phyloP scores from a whole-genome alignment of 2,113 vertebrate genomes.

The Oophaga pumilio region DNA sequence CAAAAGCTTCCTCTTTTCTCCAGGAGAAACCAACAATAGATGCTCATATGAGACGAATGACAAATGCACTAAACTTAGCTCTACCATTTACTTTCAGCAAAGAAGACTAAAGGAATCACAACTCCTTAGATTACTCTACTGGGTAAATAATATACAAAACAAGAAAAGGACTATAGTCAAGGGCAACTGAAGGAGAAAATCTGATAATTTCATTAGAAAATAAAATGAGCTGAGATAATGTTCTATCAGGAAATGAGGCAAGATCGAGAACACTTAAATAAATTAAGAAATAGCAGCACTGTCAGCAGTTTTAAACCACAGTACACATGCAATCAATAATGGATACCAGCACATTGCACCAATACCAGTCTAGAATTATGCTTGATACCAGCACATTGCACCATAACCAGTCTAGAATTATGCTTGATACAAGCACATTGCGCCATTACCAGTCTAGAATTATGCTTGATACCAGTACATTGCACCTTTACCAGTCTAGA shows the following conservation, averaged over 20 bases:
- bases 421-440: no score
- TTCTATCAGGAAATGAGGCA: neutral
- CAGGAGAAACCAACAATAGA: no score
- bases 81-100: neutral
- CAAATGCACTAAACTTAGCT: neutral
- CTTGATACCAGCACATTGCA: neutral
- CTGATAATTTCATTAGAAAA: neutral
- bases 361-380: neutral
- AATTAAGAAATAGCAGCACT: neutral
- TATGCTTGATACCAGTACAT: no score
- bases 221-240: conserved; percentile 1
- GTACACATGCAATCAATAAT: neutral
- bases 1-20: no score
- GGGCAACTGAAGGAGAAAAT: neutral
- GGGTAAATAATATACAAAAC: neutral
- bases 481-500: no score
- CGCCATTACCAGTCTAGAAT: no score
- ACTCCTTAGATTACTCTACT: neutral
- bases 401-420: no score
- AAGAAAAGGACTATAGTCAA: neutral
- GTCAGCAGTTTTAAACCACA: neutral
- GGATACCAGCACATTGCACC: neutral
- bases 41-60: no score
- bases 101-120: neutral
- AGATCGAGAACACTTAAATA: neutral